Conservation (phyloP, 1,140 invertebrate genomes). For the Melitaea cinxia region DNA sequence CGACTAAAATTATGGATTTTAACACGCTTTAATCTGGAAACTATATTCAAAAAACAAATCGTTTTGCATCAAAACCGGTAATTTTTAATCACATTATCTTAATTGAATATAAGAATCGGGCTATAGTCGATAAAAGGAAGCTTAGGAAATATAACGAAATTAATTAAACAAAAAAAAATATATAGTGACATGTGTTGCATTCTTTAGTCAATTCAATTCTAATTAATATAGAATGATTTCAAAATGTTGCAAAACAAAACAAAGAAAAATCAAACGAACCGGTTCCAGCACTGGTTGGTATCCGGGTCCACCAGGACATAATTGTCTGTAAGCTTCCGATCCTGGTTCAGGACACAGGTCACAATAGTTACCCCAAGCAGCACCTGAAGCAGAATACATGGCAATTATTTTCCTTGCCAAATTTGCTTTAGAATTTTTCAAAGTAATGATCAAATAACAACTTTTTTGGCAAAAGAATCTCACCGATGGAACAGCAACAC, state of each 20-base stretch:
- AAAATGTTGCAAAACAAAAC: not conserved
- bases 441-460: not conserved
- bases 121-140: too few species aligned
- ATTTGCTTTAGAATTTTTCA: not conserved
- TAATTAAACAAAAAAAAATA: too few species aligned
- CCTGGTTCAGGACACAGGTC: constrained; percentile 89
- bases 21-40: too few species aligned
- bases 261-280: constrained; percentile 66
- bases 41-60: too few species aligned
- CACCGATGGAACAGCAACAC: constrained; percentile 92
- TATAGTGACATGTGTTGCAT: too few species aligned
- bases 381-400: constrained; percentile 78
- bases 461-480: constrained; percentile 26
- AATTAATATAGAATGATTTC: too few species aligned
- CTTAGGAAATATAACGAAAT: too few species aligned
- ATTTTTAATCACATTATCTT: too few species aligned
- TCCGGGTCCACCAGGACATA: constrained; percentile 92
- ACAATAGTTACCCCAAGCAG: constrained; percentile 92
- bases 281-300: constrained; percentile 92
- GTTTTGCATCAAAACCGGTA: too few species aligned
- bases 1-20: too few species aligned
- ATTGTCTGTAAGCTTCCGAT: constrained; percentile 87
- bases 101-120: too few species aligned
- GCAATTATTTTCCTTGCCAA: not conserved
- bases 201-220: too few species aligned